Evolutionary conservation across 2,113 vertebrate genomes (phyloP).

Genomic region (Odocoileus virginianus): DNA sequence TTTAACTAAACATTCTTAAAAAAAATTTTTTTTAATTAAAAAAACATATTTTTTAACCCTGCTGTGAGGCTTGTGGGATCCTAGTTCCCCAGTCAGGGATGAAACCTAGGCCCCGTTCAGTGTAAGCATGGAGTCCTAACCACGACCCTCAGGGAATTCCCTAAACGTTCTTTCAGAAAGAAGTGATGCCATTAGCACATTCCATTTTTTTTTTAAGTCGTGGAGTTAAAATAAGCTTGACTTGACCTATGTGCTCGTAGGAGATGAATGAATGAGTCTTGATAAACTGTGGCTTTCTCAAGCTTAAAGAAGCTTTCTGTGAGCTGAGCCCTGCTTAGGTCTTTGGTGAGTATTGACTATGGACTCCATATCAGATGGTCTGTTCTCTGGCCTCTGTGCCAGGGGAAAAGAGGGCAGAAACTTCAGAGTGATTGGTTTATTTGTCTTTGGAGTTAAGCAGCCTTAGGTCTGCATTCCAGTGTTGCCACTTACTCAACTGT

Average conservation of each 20-base stretch:
- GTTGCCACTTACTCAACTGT: not conserved
- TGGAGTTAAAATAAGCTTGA: conserved; percentile 8
- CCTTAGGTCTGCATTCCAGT: not conserved
- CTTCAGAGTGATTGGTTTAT: not conserved
- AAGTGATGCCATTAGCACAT: not conserved
- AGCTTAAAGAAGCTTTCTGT: not conserved
- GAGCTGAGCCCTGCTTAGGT: conserved; percentile 25
- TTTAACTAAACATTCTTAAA: not conserved
- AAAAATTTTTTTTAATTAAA: not conserved
- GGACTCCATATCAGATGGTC: not conserved
- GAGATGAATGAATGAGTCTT: conserved; percentile 26
- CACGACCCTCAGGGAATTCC: not conserved
- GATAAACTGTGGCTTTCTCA: not conserved
- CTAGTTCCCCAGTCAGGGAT: not conserved
- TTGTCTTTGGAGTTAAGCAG: not conserved
- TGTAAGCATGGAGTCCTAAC: not conserved
- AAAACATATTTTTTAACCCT: not conserved
- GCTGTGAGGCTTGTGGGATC: not conserved
- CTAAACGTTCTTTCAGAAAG: not conserved
- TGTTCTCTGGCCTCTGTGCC: not conserved
- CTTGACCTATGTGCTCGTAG: not conserved
- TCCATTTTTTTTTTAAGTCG: not conserved
- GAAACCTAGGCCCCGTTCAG: not conserved
- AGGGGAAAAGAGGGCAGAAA: not conserved
- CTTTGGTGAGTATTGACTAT: not conserved